A percentile compares a stretch with the other conserved stretches of the same genome.
These are phyloP conservation scores for Andrena cerasifolii DNA, from an alignment of 1,140 invertebrate species.

Conservation along the genomic window DNA sequence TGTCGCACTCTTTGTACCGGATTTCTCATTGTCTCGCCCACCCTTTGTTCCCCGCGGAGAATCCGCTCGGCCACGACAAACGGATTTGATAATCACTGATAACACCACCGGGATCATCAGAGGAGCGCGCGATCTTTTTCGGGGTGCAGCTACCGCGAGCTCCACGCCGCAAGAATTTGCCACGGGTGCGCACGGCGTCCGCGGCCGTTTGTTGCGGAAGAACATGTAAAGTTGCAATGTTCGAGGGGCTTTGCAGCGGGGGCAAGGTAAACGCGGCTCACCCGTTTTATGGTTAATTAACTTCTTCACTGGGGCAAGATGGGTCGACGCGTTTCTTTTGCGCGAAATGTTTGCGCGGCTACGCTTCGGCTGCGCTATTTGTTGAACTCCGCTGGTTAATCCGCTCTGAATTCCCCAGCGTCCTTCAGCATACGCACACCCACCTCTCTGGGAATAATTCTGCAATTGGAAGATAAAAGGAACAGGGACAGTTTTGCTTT, in stretches of 20 bases:
- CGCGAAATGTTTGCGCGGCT: conserved; percentile 10
- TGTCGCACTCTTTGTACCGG: background rate
- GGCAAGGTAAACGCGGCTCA: conserved; percentile 23
- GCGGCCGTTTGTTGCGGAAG: conserved; percentile 34
- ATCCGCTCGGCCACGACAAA: background rate
- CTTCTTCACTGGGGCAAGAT: conserved; percentile 23
- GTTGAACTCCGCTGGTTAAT: background rate
- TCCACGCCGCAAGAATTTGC: background rate
- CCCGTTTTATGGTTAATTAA: conserved; percentile 49
- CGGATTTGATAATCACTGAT: conserved; percentile 8
- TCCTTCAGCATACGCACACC: background rate
- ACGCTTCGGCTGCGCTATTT: background rate
- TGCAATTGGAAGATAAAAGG: too few species aligned
- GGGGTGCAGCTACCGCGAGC: too few species aligned
- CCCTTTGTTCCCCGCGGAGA: background rate
- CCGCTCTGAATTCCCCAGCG: background rate
- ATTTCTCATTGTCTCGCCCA: background rate
- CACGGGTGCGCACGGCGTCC: conserved; percentile 3
- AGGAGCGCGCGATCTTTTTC: background rate
- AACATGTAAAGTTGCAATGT: conserved; percentile 44
- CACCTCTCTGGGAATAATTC: background rate
- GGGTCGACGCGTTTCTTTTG: conserved; percentile 16
- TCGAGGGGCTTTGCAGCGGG: conserved; percentile 17
- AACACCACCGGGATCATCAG: background rate
- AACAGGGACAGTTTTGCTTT: background rate